Evolutionary conservation across 2,113 vertebrate species (phyloP), one percentile per base, ranked within the genome.

Genomic region (Elaphurus davidianus): DNA sequence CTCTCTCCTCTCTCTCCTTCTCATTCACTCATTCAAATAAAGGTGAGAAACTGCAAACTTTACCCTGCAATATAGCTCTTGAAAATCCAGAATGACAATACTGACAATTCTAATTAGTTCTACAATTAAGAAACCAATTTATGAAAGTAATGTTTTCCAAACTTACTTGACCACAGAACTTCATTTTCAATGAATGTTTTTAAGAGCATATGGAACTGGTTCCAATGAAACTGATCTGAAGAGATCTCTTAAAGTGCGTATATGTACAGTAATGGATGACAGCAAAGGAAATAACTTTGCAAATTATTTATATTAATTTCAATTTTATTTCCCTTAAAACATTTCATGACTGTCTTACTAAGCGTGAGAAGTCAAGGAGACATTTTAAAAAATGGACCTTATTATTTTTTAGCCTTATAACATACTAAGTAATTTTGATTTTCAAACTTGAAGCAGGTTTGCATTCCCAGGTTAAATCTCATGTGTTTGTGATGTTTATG

Each of bases 101-200:
- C 82, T 62, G 64, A 93, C 21, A 21, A 40, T 62, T 95, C 47
- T 84, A 90, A 90, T 92, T 87, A 92, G 74, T 43, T 95, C 74
- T 87, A 25, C 33, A 87, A n/a, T 71, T 16, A 92, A 91, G 88
- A 92, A 79, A 50, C 33, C 85, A 79, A 36, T 85, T 90, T 88
- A 81, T 94, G 87, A 92, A 60, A 79, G 40, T 82, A 83, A 60
- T 95, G 87, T 89, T 97, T 91, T 83, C 88, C 91, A 86, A 95
- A 89, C 30, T 8, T 87, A 36, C 62, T 60, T 91, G 91, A 93
- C 60, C 84, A 79, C 60, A 95, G 90, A 89, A 94, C 78, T 97
- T 78, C 60, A 60, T 88, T 90, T 78, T 82, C 55, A 97, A 6
- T 81, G n/a, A 82, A 47, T 27, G 55, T n/a, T 83, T 71, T 40